Percentiles rank a stretch among this genome's conserved stretches.
These are phyloP conservation scores for Protobothrops mucrosquamatus DNA, from an alignment of 2,113 vertebrate species.

Conservation along the genomic window DNA sequence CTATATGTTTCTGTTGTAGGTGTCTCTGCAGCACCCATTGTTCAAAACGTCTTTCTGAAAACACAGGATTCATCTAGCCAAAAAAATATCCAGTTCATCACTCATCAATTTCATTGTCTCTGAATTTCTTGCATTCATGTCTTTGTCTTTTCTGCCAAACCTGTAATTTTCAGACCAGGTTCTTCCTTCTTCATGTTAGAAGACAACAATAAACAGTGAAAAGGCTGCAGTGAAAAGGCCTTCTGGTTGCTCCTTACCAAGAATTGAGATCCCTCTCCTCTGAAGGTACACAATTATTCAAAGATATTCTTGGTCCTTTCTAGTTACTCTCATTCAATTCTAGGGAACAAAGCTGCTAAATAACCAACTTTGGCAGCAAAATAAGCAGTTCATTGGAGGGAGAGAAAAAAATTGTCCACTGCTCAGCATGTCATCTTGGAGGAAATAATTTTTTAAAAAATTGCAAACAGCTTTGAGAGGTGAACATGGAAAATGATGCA, in stretches of 20 bases:
- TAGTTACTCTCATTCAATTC: too few relatives aligned
- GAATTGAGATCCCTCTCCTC: not conserved
- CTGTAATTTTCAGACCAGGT: not conserved
- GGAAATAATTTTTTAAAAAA: not conserved
- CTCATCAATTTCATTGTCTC: not conserved
- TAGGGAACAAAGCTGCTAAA: too few relatives aligned
- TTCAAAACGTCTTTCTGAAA: not conserved
- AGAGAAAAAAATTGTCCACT: too few relatives aligned
- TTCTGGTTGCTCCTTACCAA: not conserved
- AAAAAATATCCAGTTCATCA: not conserved
- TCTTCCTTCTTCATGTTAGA: not conserved
- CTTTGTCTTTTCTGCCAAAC: not conserved
- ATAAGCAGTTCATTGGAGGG: too few relatives aligned
- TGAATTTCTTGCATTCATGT: not conserved
- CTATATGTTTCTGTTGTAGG: not conserved
- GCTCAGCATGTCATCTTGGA: too few relatives aligned
- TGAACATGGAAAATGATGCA: not conserved
- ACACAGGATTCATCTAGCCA: not conserved
- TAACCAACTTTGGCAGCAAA: too few relatives aligned
- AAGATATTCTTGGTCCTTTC: too few relatives aligned
- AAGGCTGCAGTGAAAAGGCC: not conserved
- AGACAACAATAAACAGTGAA: not conserved
- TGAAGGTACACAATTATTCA: too few relatives aligned
- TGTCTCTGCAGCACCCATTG: not conserved
- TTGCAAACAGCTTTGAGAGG: not conserved